Base-by-base conservation (phyloP, 2,888 invertebrate genomes). In the Caenorhabditis sp. region DNA sequence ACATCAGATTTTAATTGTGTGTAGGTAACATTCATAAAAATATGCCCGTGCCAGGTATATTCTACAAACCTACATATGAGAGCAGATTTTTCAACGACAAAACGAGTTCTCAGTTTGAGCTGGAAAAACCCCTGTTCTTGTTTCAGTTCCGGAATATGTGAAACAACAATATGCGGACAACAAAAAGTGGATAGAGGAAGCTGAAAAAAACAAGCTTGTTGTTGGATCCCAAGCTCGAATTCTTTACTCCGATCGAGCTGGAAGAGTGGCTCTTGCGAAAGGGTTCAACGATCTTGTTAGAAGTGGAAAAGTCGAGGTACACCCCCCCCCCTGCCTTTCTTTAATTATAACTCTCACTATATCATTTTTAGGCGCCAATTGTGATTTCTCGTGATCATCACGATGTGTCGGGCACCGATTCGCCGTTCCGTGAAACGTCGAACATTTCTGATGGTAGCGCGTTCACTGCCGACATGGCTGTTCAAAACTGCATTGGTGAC, bases 361-460 rank as follows among this genome's bases (percentile, higher is more conserved):
- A 5, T 75, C 90, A n/a, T n/a, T n/a, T n/a, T n/a, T n/a, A n/a
- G n/a, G n/a, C n/a, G n/a, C 90, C 91, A 7, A 89, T 91, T n/a
- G 90, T 92, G 1, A 87, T 91, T 27, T 91, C 91, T 72, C 85
- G 91, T 12, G 91, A 91, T 85, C 91, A 91, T 83, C 91, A 92
- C 86, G 91, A 91, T 84, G 91, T 92, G 26, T 91, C 91, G 71
- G 91, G 91, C 20, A 91, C 91, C 0, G 91, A 92, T 87, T 91
- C 91, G 77, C 91, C 91, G 1, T 82, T 76, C 73, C 84, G 91
- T 27, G 91, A 91, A 85, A 91, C 91, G 0, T 90, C 91, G n/a
- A 91, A 91, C 83, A 90, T 91, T 49, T 89, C 89, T 73, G 91
- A 91, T 83, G 92, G 92, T 0, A 91, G 91, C 1, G 90, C 91